Evolutionary conservation across 2,888 invertebrate species (phyloP).

Genomic region (Scotopteryx bipunctaria): DNA sequence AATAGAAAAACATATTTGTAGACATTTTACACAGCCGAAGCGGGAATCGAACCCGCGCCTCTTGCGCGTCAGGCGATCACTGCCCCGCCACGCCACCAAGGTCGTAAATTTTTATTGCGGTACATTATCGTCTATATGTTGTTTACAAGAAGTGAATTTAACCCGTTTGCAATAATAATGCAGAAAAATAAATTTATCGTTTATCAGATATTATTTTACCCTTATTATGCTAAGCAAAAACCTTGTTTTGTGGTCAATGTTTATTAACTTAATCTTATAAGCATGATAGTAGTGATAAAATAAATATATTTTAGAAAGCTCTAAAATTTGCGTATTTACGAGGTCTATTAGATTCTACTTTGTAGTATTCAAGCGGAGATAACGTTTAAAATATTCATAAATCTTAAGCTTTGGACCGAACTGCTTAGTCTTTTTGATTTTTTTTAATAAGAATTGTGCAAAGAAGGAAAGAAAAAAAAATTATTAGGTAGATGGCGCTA

Average conservation of each 20-base stretch:
- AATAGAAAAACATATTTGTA: too few species aligned
- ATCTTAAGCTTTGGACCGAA: neutral
- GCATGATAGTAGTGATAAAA: neutral
- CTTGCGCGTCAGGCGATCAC: too few species aligned
- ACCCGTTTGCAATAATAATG: neutral
- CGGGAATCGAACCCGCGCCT: too few species aligned
- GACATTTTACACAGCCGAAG: too few species aligned
- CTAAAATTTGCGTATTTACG: conserved; percentile 5
- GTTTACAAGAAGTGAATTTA: too few species aligned
- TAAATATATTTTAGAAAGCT: conserved; percentile 13
- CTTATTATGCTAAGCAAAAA: neutral
- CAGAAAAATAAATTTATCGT: neutral
- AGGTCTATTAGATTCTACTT: neutral
- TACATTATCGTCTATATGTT: too few species aligned
- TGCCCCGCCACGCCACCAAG: too few species aligned
- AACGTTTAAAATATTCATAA: conserved; percentile 3
- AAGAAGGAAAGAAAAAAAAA: too few species aligned
- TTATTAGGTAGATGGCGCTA: too few species aligned
- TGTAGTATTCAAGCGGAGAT: neutral
- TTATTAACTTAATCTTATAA: neutral
- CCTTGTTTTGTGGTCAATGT: neutral
- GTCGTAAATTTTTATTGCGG: too few species aligned
- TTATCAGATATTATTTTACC: neutral
- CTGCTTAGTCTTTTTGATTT: too few species aligned
- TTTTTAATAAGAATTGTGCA: too few species aligned